phyloP scores from a whole-genome alignment of 2,797 vertebrate species.

The Nyctalus aviator region DNA sequence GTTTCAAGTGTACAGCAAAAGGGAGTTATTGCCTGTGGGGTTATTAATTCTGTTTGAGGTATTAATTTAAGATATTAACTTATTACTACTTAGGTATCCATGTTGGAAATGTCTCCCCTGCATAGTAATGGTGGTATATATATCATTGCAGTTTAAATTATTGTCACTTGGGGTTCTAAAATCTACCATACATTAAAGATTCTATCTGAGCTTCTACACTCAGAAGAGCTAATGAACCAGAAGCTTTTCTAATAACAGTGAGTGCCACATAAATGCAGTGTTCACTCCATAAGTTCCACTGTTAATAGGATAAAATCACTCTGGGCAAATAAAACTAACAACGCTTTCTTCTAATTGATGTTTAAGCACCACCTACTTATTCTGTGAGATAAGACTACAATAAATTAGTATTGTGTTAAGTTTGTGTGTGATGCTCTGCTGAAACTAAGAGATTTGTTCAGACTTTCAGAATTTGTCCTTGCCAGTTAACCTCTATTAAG shows the following conservation, averaged over 20 bases:
- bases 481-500: conserved; percentile 54
- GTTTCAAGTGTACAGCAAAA: neutral
- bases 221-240: neutral
- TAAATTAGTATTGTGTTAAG: conserved; percentile 47
- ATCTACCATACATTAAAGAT: conserved; percentile 7
- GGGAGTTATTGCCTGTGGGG: neutral
- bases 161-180: conserved; percentile 43
- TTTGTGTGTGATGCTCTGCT: neutral
- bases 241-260: conserved; percentile 24
- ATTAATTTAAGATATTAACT: conserved; percentile 40
- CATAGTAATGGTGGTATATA: conserved; percentile 12
- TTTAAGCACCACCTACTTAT: neutral
- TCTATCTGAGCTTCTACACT: neutral
- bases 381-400: neutral
- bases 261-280: conserved; percentile 15
- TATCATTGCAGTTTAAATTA: neutral
- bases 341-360: conserved; percentile 45
- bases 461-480: conserved; percentile 41
- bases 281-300: conserved; percentile 16
- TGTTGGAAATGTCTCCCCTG: conserved; percentile 38
- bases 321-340: conserved; percentile 28
- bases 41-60: conserved; percentile 45
- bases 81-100: conserved; percentile 13
- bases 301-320: conserved; percentile 37
- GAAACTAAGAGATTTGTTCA: conserved; percentile 45